Conservation (phyloP, 2,797 vertebrate genomes). For the Xiphophorus birchmanni region DNA sequence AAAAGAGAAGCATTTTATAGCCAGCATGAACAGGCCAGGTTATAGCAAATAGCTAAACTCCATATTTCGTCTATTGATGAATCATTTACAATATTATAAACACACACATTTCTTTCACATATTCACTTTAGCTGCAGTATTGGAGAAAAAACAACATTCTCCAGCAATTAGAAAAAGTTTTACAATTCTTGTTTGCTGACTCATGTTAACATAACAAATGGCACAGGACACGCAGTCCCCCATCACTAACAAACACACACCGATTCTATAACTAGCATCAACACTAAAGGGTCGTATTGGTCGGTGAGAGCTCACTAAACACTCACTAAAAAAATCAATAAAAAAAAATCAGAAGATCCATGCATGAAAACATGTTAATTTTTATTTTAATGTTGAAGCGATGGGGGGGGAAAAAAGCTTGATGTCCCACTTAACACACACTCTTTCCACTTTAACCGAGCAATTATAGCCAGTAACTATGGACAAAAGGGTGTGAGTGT, state of each 20-base stretch:
- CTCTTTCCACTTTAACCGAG: neutral
- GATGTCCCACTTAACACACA: neutral
- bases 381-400: neutral
- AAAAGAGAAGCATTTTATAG: constrained; percentile 12
- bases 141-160: neutral
- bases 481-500: neutral
- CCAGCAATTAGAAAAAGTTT: constrained; percentile 55
- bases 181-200: constrained; percentile 66
- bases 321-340: neutral
- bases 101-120: constrained; percentile 42
- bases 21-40: neutral
- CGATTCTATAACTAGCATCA: neutral
- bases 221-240: constrained; percentile 45
- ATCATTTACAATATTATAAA: constrained; percentile 18
- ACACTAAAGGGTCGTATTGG: neutral
- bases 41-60: neutral
- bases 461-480: neutral
- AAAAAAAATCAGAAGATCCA: neutral
- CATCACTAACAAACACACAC: constrained; percentile 11
- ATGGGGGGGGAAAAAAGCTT: neutral
- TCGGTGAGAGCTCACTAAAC: neutral
- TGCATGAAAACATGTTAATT: neutral
- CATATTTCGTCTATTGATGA: constrained; percentile 48
- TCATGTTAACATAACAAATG: constrained; percentile 62
- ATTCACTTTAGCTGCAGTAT: neutral